phyloP scores from a whole-genome alignment of 2,113 vertebrate genomes.

The Scomber japonicus region DNA sequence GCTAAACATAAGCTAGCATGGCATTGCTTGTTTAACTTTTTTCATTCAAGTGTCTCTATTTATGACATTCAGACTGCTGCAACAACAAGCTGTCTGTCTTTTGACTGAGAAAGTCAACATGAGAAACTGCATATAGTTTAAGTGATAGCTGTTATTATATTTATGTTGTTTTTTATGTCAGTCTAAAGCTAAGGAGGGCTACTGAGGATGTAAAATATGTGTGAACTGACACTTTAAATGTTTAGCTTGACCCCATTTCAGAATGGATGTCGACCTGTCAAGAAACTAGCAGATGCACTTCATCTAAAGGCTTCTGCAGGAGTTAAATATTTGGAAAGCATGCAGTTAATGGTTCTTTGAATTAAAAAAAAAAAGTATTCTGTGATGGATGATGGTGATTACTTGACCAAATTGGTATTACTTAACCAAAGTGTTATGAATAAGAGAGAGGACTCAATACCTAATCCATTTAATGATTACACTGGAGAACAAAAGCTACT shows the following conservation, averaged over 20 bases:
- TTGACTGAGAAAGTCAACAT: neutral
- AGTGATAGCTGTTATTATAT: too few species aligned
- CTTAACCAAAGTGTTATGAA: slow-evolving; percentile 24
- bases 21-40: too few species aligned
- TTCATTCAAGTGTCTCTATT: too few species aligned
- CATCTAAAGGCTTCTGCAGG: neutral
- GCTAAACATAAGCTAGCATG: too few species aligned
- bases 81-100: neutral
- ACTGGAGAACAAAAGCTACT: slow-evolving; percentile 25
- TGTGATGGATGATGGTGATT: slow-evolving; percentile 2
- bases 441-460: slow-evolving; percentile 50
- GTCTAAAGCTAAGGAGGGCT: slow-evolving; percentile 20
- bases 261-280: neutral
- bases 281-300: neutral
- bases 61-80: too few species aligned
- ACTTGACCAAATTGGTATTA: neutral
- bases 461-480: slow-evolving; percentile 68
- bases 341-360: neutral
- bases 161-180: neutral
- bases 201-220: slow-evolving; percentile 6
- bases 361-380: neutral
- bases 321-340: neutral
- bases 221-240: slow-evolving; percentile 3
- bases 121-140: neutral
- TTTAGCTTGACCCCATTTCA: slow-evolving; percentile 40